These are phyloP conservation scores for Trichechus manatus DNA, from an alignment of 2,113 vertebrate genomes.

Conservation along the genomic window DNA sequence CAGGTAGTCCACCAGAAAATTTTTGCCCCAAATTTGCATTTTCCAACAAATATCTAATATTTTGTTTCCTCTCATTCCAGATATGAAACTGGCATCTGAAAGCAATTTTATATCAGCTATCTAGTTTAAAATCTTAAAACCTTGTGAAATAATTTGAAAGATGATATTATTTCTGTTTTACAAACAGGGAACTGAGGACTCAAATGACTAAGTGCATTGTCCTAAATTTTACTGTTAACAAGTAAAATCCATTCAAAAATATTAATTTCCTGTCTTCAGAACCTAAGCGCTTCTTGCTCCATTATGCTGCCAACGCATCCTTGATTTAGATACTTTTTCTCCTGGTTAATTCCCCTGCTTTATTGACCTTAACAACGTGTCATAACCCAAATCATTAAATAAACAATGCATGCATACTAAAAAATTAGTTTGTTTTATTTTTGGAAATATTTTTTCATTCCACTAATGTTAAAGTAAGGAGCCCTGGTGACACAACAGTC, in stretches of 20 bases:
- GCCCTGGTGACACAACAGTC: not conserved
- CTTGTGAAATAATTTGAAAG: constrained; percentile 67
- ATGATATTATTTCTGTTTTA: constrained; percentile 53
- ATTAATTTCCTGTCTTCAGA: constrained; percentile 71
- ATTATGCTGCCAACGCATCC: not conserved
- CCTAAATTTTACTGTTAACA: constrained; percentile 49
- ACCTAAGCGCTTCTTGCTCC: not conserved
- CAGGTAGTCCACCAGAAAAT: not conserved
- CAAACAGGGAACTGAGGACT: constrained; percentile 20
- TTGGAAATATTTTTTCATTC: not conserved
- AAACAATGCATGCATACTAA: not conserved
- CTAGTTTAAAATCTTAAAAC: constrained; percentile 41
- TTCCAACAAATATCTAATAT: constrained; percentile 55
- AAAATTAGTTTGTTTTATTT: constrained; percentile 33
- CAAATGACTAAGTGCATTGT: constrained; percentile 37
- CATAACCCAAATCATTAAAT: constrained; percentile 3
- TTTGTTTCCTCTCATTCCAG: constrained; percentile 50
- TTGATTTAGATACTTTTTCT: constrained; percentile 32
- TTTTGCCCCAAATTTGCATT: not conserved
- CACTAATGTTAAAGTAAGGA: not conserved
- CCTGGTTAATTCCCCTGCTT: not conserved
- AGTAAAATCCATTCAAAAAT: constrained; percentile 35
- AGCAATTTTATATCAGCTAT: constrained; percentile 60
- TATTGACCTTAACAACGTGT: not conserved
- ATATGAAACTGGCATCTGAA: constrained; percentile 45